Base-by-base conservation (phyloP, 2,113 vertebrate species). In the Gnathonemus echidnorhynchus region DNA sequence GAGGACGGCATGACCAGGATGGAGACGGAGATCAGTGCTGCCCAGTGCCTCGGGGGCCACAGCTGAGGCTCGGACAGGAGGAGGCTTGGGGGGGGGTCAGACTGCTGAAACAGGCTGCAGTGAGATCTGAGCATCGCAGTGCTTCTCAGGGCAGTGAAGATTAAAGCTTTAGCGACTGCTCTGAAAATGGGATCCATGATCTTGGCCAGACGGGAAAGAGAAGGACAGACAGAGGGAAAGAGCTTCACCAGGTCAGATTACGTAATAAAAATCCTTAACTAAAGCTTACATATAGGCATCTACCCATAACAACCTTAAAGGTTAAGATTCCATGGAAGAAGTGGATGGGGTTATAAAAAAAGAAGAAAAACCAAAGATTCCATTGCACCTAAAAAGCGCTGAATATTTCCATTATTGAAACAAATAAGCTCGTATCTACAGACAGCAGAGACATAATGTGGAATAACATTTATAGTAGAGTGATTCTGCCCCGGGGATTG, bases 151-250 rank as follows among this genome's bases (percentile, higher is more conserved):
- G 89, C 19, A 48, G 56, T 86, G 87, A 91, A 92, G 91, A 93
- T 93, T 91, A 93, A 92, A 93, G 92, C 91, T 89, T 88, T 91
- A 86, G 87, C 77, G 90, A 88, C 66, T 53, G 42, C 56, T 77
- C 88, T 92, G 89, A 92, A 86, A 91, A 87, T 70, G 58, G 53
- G 80, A 62, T 85, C n/a, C 19, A 24, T 24, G 87, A 56, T 27
- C 27, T 24, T 87, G 46, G n/a, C 46, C 19, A 49, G 45, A n/a
- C 9, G 13, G 13, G 45, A 31, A 27, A 48, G 24, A 11, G 24
- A n/a, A 86, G 84, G 1, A 50, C 46, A 7, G 35, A 19, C 31
- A 31, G 11, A 39, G 31, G 15, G 35, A 19, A 19, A 5, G 35
- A 42, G 74, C 48, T 9, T 86, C 5, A 31, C 84, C 84, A 80